Evolutionary conservation across 1,140 invertebrate species (phyloP), one percentile per base, ranked within the genome.

Genomic region (Cydia amplana): DNA sequence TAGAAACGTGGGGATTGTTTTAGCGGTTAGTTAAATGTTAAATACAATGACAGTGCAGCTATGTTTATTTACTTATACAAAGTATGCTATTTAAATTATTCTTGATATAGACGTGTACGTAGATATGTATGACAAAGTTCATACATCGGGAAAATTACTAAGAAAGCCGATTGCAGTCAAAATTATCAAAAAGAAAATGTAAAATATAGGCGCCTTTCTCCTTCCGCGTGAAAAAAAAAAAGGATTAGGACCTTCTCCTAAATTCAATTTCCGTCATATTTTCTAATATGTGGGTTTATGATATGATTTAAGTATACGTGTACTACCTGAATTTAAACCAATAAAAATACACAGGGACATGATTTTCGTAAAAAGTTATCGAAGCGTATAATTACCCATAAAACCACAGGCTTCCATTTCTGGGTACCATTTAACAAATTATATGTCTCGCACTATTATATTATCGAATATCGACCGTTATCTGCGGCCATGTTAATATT

Each of bases 1-100:
- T 60, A 60, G 55, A 60, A 60, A 60, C 55, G 10, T 23, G 55
- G 55, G 18, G 7, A 20, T 60, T 60, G 55, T 60, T 60, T 28
- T 60, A 12, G 20, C 55, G 18, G 10, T 23, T 23, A 60, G 55
- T 23, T 51, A 51, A 16, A 51, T n/a, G 12, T 51, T 6, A n/a
- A 51, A n/a, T 40, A 18, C 49, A 51, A 18, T 51, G 12, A n/a
- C 12, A 51, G 49, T 51, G 49, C 49, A 51, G 12, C 6, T 18
- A 18, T 51, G 49, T 51, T 51, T 18, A 49, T 49, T 49, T 12
- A 12, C 16, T 51, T 51, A n/a, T 51, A 16, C 14, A 51, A 46
- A 14, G 43, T 46, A 46, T 0, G 43, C 43, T 16, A 16, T 1
- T 4, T 46, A 46, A 14, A 46, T 46, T 46, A 14, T 46, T 16